These are phyloP conservation scores for Umimayanthus kanabou DNA, from an alignment of 92 coral and sea anemone genomes.

Conservation along the genomic window DNA sequence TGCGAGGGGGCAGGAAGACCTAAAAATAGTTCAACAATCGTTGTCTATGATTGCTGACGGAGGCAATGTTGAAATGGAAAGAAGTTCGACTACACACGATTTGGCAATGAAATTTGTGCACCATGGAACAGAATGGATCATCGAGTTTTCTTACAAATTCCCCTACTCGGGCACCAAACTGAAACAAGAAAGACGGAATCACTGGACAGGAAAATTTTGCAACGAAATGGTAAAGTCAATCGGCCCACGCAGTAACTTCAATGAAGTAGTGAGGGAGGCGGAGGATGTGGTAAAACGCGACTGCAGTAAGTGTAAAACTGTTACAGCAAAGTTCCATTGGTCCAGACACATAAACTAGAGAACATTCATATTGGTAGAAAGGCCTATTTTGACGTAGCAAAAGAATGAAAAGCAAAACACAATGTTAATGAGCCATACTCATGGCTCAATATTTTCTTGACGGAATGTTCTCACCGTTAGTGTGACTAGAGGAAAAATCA, in stretches of 20 bases:
- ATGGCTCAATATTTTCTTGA: too few species aligned
- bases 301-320: too few species aligned
- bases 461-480: too few species aligned
- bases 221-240: background rate
- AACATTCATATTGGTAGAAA: too few species aligned
- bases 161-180: conserved; percentile 6
- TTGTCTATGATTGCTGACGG: background rate
- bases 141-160: background rate
- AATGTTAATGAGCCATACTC: too few species aligned
- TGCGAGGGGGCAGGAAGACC: background rate
- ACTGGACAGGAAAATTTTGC: background rate
- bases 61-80: background rate
- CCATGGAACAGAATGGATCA: conserved; percentile 6
- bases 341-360: too few species aligned
- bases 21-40: background rate
- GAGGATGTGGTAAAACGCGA: background rate
- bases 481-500: too few species aligned
- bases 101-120: background rate
- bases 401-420: too few species aligned
- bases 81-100: conserved; percentile 2
- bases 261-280: background rate
- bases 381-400: too few species aligned
- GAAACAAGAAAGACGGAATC: background rate
- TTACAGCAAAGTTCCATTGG: too few species aligned
- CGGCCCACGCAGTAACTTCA: background rate